Evolutionary conservation across 2,797 vertebrate genomes (phyloP).

Genomic region (Macroramphosus scolopax): DNA sequence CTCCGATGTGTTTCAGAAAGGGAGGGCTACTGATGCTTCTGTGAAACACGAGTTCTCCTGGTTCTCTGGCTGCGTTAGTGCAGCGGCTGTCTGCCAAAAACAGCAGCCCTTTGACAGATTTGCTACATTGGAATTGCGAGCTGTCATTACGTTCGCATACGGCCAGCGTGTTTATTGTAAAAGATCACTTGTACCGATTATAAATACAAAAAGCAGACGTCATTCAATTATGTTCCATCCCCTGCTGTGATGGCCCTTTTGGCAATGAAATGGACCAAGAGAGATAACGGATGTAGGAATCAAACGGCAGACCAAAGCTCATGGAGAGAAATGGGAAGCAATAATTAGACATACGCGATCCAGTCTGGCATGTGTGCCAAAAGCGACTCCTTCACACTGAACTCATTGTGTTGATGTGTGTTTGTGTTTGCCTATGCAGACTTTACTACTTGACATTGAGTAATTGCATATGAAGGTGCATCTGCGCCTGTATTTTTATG

Average conservation of each 20-base stretch:
- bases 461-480: no score
- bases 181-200: constrained; percentile 14
- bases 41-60: constrained; percentile 49
- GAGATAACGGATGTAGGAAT: constrained; percentile 5
- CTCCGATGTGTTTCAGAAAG: constrained; percentile 28
- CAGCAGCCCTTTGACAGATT: constrained; percentile 49
- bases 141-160: constrained; percentile 56
- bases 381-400: constrained; percentile 25
- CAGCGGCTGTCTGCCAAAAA: constrained; percentile 42
- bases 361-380: constrained; percentile 7
- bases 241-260: constrained; percentile 16
- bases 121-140: constrained; percentile 53
- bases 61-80: constrained; percentile 34
- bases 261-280: constrained; percentile 22
- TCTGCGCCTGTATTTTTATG: constrained; percentile 18
- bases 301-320: constrained; percentile 22
- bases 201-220: constrained; percentile 16
- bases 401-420: neutral
- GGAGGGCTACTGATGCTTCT: constrained; percentile 18
- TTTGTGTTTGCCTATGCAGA: constrained; percentile 5
- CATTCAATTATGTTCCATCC: constrained; percentile 44
- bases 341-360: constrained; percentile 17
- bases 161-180: constrained; percentile 47
- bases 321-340: constrained; percentile 19
- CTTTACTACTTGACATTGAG: no score